phyloP scores from a whole-genome alignment of 1,140 invertebrate species.

The Danaus plexippus region DNA sequence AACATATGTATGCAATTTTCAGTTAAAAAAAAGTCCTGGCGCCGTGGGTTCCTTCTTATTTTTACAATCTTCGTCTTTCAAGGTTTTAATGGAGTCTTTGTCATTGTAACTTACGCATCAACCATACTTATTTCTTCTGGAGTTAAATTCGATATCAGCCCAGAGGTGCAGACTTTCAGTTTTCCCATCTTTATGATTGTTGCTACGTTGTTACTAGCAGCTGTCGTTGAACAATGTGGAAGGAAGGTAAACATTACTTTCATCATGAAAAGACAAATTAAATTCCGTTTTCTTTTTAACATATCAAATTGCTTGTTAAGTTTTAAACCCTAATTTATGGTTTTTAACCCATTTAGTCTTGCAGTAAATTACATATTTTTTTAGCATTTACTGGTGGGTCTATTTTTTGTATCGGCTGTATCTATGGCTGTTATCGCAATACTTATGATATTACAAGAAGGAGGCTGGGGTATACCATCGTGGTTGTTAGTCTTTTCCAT shows the following conservation, averaged over 20 bases:
- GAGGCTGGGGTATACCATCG: conserved; percentile 6
- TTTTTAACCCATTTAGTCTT: too few relatives aligned
- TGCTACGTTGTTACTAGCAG: conserved; percentile 26
- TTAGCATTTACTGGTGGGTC: conserved; percentile 25
- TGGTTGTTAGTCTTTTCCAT: conserved; percentile 17
- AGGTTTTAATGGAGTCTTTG: conserved; percentile 23
- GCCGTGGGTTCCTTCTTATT: conserved; percentile 26
- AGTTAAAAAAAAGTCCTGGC: conserved; percentile 29
- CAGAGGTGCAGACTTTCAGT: conserved; percentile 35
- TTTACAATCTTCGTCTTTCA: conserved; percentile 22
- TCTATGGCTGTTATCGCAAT: conserved; percentile 24
- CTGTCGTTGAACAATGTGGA: conserved; percentile 32
- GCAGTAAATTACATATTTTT: conserved; percentile 2
- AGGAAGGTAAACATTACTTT: conserved; percentile 29
- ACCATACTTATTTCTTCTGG: conserved; percentile 26
- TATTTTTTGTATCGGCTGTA: conserved; percentile 20
- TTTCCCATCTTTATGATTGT: conserved; percentile 37
- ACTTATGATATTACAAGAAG: conserved; percentile 12
- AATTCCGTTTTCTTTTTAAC: neutral
- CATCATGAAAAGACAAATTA: too few relatives aligned
- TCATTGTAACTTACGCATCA: conserved; percentile 23
- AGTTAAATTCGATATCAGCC: conserved; percentile 25
- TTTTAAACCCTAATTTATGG: neutral
- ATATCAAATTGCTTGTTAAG: neutral
- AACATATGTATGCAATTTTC: conserved; percentile 20